Base-by-base conservation (phyloP, 2,888 invertebrate genomes). In the Dynastes hyllus region DNA sequence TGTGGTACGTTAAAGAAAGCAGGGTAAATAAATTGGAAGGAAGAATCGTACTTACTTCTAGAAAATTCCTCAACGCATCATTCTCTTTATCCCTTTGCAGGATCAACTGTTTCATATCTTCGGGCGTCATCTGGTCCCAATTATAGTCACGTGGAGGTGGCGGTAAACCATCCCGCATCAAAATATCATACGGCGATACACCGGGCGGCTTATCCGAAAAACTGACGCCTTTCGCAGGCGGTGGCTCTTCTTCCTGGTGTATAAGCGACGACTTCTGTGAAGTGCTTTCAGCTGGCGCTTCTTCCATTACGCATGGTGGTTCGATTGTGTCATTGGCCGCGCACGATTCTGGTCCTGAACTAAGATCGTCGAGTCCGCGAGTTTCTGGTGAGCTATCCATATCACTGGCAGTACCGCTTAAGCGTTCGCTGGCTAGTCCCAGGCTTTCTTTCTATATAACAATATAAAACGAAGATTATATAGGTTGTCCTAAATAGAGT, bases 41-140 rank as follows among this genome's bases (percentile, higher is more conserved):
- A 45, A 45, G 45, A 45, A 45, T 45, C 11, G 11, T 11, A 61
- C 77, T 73, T 81, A 83, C 83, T 32, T 78, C 81, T 32, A 83
- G 78, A 40, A 80, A 80, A 61, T 80, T 81, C 73, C 82, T 80
- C 61, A 82, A 51, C 13, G 80, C 70, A 71, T 79, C 79, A 37
- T 82, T 71, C 55, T 82, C 82, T 11, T 81, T 81, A 78, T 83
- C 83, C 73, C 81, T 82, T 51, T 76, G 40, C 61, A 79, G 77
- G 11, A 83, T 53, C 32, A 81, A 27, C n/a, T 77, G 78, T 65
- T 79, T 79, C 45, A 82, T 40, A 16, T 82, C 81, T 11, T 79
- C 71, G 6, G 75, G 75, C 2, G 66, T 76, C 51, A 76, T 27
- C 13, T 50, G 51, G n/a, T 77, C 79, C 77, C 70, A 79, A 13